These are phyloP conservation scores for Morbakka virulenta DNA, from an alignment of 30 jellyfish, hydroid and myxozoan species.

Conservation along the genomic window DNA sequence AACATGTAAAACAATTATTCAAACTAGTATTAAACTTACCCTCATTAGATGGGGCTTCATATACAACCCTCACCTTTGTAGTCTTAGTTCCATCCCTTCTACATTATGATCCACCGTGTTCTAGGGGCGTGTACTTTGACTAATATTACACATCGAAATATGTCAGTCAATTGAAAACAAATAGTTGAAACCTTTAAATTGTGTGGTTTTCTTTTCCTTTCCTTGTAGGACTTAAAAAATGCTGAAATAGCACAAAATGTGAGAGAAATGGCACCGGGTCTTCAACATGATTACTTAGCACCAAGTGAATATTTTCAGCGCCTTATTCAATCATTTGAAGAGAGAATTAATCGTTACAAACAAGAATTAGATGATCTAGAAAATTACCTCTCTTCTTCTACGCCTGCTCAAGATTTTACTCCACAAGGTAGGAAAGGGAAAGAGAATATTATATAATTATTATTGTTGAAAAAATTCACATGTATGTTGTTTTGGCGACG, in stretches of 20 bases:
- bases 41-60: no score
- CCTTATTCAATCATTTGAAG: constrained; percentile 66
- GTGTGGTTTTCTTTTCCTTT: no score
- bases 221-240: constrained; percentile 60
- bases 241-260: constrained; percentile 78
- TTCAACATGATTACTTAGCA: constrained; percentile 72
- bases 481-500: background rate
- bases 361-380: constrained; percentile 86
- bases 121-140: no score
- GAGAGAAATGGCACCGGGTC: constrained; percentile 51
- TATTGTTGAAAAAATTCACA: background rate
- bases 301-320: constrained; percentile 67
- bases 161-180: background rate
- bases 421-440: constrained; percentile 72
- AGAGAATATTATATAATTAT: background rate
- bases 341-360: constrained; percentile 59
- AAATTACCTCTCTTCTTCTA: constrained; percentile 50
- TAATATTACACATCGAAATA: no score
- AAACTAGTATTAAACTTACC: no score
- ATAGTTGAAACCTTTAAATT: background rate
- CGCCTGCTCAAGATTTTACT: constrained; percentile 52
- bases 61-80: no score
- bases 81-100: no score
- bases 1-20: no score
- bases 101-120: no score